Evolutionary conservation across 2,888 invertebrate species (phyloP).

Genomic region (Ethmia dodecea): DNA sequence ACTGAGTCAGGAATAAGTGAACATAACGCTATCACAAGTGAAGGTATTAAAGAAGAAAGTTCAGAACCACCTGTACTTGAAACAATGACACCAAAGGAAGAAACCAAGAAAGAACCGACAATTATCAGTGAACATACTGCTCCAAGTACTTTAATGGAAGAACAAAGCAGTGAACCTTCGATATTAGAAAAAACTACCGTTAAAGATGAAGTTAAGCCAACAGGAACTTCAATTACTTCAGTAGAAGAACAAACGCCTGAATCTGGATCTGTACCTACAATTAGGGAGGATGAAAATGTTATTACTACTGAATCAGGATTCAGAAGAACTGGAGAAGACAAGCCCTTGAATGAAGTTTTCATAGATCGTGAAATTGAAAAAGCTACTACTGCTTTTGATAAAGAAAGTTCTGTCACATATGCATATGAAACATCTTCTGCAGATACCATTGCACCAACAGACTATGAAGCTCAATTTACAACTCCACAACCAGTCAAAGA

Average conservation of each 20-base stretch:
- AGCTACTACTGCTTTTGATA: constrained; percentile 16
- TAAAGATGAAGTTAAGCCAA: constrained; percentile 1
- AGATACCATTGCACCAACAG: not conserved
- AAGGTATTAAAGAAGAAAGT: too few relatives aligned
- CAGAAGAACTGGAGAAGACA: constrained; percentile 23
- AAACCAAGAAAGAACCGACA: not conserved
- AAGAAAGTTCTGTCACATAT: constrained; percentile 11
- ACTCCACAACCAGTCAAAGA: constrained; percentile 8
- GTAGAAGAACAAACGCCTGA: not conserved
- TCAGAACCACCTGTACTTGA: not conserved
- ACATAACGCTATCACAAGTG: too few relatives aligned
- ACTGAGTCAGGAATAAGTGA: too few relatives aligned
- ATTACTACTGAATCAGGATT: constrained; percentile 22
- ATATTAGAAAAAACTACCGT: constrained; percentile 3
- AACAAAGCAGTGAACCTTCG: constrained; percentile 7
- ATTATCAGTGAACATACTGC: constrained; percentile 10
- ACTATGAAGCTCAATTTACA: constrained; percentile 5
- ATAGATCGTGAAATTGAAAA: constrained; percentile 13
- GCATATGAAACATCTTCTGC: constrained; percentile 9
- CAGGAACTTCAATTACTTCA: not conserved
- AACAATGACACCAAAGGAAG: too few relatives aligned
- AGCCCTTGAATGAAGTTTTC: constrained; percentile 16
- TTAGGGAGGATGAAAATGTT: not conserved
- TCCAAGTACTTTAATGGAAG: not conserved
- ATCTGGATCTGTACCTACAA: not conserved